Conservation (phyloP, 2,113 vertebrate species). For the Corythornis vintsioides region DNA sequence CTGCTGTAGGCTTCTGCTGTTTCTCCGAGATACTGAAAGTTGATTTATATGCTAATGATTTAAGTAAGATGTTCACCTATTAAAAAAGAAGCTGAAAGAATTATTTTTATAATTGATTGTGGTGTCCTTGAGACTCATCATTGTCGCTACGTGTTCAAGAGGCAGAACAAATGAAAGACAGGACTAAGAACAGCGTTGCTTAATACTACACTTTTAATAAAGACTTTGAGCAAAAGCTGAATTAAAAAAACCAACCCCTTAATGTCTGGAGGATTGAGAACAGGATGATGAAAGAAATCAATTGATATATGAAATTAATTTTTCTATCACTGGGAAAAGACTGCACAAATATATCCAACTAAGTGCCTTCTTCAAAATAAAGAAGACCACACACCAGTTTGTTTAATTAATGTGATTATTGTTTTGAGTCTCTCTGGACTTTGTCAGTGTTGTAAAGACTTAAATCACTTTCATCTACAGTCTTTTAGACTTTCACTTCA, state of each 20-base stretch:
- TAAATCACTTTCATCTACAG: neutral
- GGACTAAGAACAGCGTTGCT: neutral
- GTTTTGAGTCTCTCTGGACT: neutral
- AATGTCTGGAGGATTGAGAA: neutral
- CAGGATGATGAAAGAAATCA: neutral
- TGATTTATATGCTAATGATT: neutral
- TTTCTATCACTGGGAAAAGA: neutral
- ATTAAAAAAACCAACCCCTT: neutral
- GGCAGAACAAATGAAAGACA: neutral
- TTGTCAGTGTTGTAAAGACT: neutral
- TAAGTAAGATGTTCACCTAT: neutral
- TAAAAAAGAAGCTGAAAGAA: neutral
- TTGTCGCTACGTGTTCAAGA: neutral
- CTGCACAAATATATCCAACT: neutral
- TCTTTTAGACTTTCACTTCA: neutral
- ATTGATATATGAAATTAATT: neutral
- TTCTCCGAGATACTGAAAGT: neutral
- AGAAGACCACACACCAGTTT: neutral
- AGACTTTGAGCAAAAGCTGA: neutral
- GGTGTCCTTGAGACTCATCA: neutral
- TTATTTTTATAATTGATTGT: neutral
- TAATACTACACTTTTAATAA: neutral
- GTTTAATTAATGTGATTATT: conserved; percentile 9
- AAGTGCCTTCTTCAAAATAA: neutral
- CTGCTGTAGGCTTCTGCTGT: neutral